phyloP scores from a whole-genome alignment of 2,113 vertebrate species.

The Seriola quinqueradiata region DNA sequence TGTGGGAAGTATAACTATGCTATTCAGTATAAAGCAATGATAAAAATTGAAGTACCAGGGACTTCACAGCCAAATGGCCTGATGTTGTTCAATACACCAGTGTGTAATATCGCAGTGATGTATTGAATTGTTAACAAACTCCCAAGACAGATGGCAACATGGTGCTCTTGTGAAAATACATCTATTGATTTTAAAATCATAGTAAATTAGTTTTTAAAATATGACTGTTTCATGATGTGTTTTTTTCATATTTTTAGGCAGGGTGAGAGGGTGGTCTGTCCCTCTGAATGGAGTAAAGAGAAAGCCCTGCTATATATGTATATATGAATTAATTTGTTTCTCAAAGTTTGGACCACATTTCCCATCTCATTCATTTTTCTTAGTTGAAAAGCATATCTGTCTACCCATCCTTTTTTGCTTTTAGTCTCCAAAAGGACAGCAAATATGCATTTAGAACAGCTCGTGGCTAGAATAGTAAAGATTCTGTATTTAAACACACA shows the following conservation, averaged over 20 bases:
- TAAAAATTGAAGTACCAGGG: background rate
- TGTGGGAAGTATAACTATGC: background rate
- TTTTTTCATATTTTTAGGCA: background rate
- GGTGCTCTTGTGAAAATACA: background rate
- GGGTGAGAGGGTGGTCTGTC: background rate
- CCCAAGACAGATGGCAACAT: conserved; percentile 13
- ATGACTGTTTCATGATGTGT: conserved; percentile 1
- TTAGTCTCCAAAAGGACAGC: too few species aligned
- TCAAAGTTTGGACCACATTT: background rate
- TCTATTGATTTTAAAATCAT: conserved; percentile 42
- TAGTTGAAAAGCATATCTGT: too few species aligned
- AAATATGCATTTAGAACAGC: too few species aligned
- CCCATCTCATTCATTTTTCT: background rate
- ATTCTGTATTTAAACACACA: too few species aligned
- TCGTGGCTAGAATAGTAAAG: too few species aligned
- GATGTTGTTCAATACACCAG: background rate
- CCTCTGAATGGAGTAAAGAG: background rate
- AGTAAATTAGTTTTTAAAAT: conserved; percentile 21
- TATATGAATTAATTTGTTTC: background rate
- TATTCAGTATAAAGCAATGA: background rate
- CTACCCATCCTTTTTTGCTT: too few species aligned
- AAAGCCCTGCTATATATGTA: background rate
- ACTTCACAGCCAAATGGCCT: background rate
- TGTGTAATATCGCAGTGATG: background rate
- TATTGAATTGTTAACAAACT: background rate